Evolutionary conservation across 2,797 vertebrate species (phyloP), one percentile per base, ranked within the genome.

Genomic region (Enteromius trimaculatus): DNA sequence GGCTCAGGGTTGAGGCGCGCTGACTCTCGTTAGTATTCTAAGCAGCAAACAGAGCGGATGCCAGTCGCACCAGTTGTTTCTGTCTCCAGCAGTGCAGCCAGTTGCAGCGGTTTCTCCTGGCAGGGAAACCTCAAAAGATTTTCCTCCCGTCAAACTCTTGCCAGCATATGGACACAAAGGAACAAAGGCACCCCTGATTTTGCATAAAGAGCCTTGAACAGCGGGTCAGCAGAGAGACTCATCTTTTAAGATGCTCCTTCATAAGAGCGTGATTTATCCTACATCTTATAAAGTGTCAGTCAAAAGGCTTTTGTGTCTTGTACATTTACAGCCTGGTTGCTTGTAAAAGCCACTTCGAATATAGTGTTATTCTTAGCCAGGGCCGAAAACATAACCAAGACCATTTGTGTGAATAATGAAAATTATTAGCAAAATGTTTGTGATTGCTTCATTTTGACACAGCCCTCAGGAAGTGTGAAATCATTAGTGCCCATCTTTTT

Each of bases 41-140:
- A 90, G 88, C 90, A 90, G 91, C 88, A 90, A 86, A 80, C 65
- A 62, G 77, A 90, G 88, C 82, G 84, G 89, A 88, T 92, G 89
- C 90, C 89, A 92, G 89, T 91, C 89, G 88, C 86, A 86, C 83
- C 86, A 88, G 89, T 90, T 86, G 89, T 89, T 92, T 91, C 89
- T 88, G 80, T 86, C 76, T 91, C 88, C 91, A 88, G 87, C 88
- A 69, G 90, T 91, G 89, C 91, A 88, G 89, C 90, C 91, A 92
- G 90, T 87, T 92, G 90, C 89, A 89, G 88, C 80, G 74, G 81
- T 77, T 83, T 83, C 60, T 85, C 77, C 65, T 78, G 78, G 86
- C 84, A 77, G 84, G 58, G 77, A 70, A 83, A 83, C 55, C 86
- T 87, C 84, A 84, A 82, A 83, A 87, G 81, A 87, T 82, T 85